Base-by-base conservation (phyloP, 1,140 invertebrate genomes). In the Drosophila melanica region DNA sequence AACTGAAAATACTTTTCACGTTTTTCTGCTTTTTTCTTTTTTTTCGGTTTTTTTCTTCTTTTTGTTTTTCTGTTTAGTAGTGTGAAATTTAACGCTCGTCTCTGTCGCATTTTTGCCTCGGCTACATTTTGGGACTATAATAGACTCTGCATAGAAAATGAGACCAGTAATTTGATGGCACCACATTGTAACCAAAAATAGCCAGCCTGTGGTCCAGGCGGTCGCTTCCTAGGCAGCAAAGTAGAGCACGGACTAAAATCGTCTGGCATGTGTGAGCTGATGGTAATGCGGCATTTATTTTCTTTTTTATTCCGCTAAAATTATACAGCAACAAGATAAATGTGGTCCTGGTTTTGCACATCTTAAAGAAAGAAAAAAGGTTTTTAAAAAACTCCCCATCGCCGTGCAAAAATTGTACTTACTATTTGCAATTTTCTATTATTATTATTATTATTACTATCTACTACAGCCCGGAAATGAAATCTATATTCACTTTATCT, bases 111-210 rank as follows among this genome's bases (percentile, higher is more conserved):
- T 86, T 86, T 86, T 75, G 75, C 30, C 78, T 68, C 64, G 58
- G 44, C 81, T 71, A 81, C 74, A 75, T 68, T 86, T 86, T 68
- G 51, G 35, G 60, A 41, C 70, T 59, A 75, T 86, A 86, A 86
- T 86, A 86, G 82, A 86, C 82, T 86, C 75, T 82, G 82, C 82
- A 82, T 87, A 82, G 79, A 87, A 86, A 86, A 86, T 86, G 82
- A 87, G 82, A 76, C 75, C 79, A 68, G 82, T 87, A 82, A 87
- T 86, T 86, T 86, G 82, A 86, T 87, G 79, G 79, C 71, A 87
- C 81, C 78, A 78, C 81, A 85, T 86, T 85, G 77, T 78, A 77
- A 67, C 77, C 81, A 70, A 77, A 85, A 81, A 81, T 86, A 86
- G 81, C 58, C 77, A 65, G 71, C 60, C 81, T 86, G 77, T 62